Evolutionary conservation across 2,888 invertebrate genomes (phyloP).

Genomic region (Pseudanteris insignis): DNA sequence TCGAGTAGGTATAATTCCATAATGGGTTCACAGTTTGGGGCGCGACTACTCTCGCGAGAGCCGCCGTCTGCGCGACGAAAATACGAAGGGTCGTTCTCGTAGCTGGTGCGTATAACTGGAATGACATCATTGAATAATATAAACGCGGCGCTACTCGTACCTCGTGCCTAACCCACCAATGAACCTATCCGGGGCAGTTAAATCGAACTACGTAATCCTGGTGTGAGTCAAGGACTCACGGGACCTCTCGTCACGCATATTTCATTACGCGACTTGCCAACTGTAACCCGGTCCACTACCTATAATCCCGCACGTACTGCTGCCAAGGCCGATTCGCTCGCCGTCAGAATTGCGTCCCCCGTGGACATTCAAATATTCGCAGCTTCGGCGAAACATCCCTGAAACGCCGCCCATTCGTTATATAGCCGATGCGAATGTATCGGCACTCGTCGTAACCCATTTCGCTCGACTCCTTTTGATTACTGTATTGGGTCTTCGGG

Average conservation of each 20-base stretch:
- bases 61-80: slow-evolving; percentile 39
- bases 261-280: slow-evolving; percentile 61
- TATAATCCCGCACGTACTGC: slow-evolving; percentile 38
- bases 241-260: slow-evolving; percentile 64
- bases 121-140: slow-evolving; percentile 67
- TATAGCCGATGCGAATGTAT: no score
- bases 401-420: no score
- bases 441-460: no score
- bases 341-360: no score
- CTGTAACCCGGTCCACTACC: slow-evolving; percentile 47
- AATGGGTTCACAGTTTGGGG: slow-evolving; percentile 53
- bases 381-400: no score
- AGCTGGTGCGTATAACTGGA: slow-evolving; percentile 60
- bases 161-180: slow-evolving; percentile 42
- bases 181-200: slow-evolving; percentile 46
- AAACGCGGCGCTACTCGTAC: slow-evolving; percentile 56
- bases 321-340: slow-evolving; percentile 25
- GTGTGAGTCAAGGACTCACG: slow-evolving; percentile 59
- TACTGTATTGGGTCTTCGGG: no score
- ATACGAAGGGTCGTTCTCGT: slow-evolving; percentile 44
- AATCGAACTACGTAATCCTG: slow-evolving; percentile 55
- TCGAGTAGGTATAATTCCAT: slow-evolving; percentile 66
- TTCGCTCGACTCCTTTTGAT: no score
- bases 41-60: slow-evolving; percentile 46
- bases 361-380: slow-evolving; percentile 41